A percentile compares a stretch with the other conserved stretches of the same genome.
Evolutionary conservation across 1,140 invertebrate genomes (phyloP).

Genomic region (Cherax destructor): DNA sequence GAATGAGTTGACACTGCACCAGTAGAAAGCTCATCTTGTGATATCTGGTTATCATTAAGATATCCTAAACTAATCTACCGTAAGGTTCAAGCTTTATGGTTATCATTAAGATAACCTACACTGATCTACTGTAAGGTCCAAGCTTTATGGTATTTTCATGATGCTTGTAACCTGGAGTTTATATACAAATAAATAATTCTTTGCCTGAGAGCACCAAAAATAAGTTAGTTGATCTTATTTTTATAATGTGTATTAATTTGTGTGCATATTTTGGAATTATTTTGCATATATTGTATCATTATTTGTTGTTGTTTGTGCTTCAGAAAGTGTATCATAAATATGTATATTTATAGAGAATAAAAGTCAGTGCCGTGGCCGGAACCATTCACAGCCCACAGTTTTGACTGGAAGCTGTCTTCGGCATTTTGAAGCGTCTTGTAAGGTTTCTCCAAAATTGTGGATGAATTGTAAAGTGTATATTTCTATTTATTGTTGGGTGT

Average conservation of each 20-base stretch:
- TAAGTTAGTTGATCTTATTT: neutral
- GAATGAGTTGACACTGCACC: neutral
- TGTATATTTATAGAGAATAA: neutral
- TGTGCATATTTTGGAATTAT: neutral
- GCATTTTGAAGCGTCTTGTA: too few species aligned
- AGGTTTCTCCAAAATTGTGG: neutral
- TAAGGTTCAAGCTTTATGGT: too few species aligned
- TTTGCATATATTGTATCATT: neutral
- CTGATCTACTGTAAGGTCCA: neutral
- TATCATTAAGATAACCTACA: neutral
- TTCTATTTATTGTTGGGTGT: neutral
- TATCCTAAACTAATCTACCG: too few species aligned
- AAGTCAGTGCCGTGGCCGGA: too few species aligned
- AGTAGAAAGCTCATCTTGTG: neutral
- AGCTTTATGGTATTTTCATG: neutral
- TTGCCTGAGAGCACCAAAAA: neutral
- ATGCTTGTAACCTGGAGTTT: neutral
- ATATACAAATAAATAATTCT: neutral
- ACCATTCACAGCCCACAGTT: too few species aligned
- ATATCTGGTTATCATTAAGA: neutral
- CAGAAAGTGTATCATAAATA: neutral
- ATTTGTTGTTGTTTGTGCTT: neutral
- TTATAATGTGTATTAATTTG: neutral
- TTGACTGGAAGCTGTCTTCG: too few species aligned
- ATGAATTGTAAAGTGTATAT: neutral